Conservation (phyloP, 92 coral and sea anemone species). For the Anthopleura xanthogrammica region DNA sequence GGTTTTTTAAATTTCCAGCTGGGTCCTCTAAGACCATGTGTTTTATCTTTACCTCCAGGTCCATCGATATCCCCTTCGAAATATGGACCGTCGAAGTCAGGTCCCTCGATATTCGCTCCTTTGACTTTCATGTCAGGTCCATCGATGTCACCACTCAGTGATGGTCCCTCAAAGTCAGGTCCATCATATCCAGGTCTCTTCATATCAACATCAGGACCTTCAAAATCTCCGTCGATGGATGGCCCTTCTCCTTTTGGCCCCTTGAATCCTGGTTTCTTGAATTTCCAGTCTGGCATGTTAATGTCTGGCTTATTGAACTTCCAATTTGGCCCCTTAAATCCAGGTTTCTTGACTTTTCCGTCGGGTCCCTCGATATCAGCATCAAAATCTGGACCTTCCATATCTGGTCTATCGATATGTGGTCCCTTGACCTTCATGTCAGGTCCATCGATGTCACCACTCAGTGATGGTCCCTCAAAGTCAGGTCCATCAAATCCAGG, state of each 20-base stretch:
- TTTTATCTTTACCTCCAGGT: conserved; percentile 19
- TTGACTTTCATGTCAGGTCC: conserved; percentile 19
- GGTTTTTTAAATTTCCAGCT: conserved; percentile 20
- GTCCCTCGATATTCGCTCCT: conserved; percentile 26
- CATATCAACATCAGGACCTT: conserved; percentile 32
- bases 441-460: conserved; percentile 29
- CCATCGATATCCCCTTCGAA: conserved; percentile 38
- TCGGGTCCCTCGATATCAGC: conserved; percentile 20
- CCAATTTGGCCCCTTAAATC: conserved; percentile 16
- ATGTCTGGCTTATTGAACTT: conserved; percentile 9
- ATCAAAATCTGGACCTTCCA: conserved; percentile 28
- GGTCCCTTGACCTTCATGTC: background rate
- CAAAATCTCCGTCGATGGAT: conserved; percentile 1
- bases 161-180: conserved; percentile 13
- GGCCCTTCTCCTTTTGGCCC: conserved; percentile 32
- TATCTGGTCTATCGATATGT: background rate
- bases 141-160: background rate
- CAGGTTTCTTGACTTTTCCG: conserved; percentile 12
- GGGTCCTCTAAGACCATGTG: conserved; percentile 6
- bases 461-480: too few species aligned
- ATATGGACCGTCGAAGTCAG: conserved; percentile 23
- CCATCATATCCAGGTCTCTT: conserved; percentile 8
- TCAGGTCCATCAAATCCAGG: too few species aligned
- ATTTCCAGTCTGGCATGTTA: conserved; percentile 27
- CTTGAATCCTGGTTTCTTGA: conserved; percentile 19